Base-by-base conservation (phyloP, 2,888 invertebrate species). In the Mythimna ferrago region DNA sequence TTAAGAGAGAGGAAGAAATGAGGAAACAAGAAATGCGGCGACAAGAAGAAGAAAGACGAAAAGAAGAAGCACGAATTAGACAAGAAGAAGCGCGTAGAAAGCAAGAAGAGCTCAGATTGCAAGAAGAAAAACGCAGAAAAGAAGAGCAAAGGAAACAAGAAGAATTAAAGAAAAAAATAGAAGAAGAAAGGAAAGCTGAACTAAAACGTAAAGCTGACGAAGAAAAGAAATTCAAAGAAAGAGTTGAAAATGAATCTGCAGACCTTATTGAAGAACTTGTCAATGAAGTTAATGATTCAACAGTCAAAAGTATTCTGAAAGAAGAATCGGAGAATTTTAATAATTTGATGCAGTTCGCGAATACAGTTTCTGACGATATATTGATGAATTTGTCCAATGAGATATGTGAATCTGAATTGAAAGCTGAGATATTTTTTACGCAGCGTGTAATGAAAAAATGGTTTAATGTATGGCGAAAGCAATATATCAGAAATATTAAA, bases 361-460 rank as follows among this genome's bases (percentile, higher is more conserved):
- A 87, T 66, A 80, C 82, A 66, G 77, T 92, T 26, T 89, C 90
- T 44, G 92, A 94, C 54, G 92, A 94, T 80, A 87, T 96, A 56
- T 79, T 93, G 38, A 71, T 73, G 7, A 93, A 95, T 76, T 70
- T 96, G 35, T 90, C 91, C 75, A 86, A 87, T 72, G 94, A 95
- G 84, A 92, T 95, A 38, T 92, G 93, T 74, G 66, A 84, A 44
- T 86, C 88, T 35, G 96, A 95, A 92, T 88, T 95, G 80, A 93
- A 92, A 84, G 94, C 94, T 5, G 96, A 95, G 86, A 84, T 89
- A 79, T 92, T 92, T 82, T 89, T 91, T 82, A 93, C 91, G 3
- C 87, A 90, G 61, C 94, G 90, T 83, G 82, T 94, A 69, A 93
- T 91, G 91, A 93, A 86, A 66, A 96, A 94, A 88, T 96, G 93